Percentiles rank a stretch among this genome's conserved stretches.
phyloP scores from a whole-genome alignment of 2,888 invertebrate genomes.

The Lepidocyrtoides sp. region DNA sequence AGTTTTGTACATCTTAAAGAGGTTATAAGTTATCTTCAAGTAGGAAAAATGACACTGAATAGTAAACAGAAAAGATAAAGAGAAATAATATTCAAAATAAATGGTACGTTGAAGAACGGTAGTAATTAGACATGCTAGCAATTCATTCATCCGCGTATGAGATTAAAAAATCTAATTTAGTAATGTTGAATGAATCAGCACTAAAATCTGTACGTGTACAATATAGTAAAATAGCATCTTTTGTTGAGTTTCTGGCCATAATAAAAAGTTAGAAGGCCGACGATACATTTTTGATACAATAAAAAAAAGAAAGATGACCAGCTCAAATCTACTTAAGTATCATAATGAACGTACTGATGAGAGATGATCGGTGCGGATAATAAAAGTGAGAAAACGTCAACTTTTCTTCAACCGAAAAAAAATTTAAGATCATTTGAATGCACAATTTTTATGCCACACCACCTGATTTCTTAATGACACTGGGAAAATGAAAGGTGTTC shows the following conservation, averaged over 20 bases:
- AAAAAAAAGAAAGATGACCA: slow-evolving; percentile 15
- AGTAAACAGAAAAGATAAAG: background rate
- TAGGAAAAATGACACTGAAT: background rate
- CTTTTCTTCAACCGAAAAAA: background rate
- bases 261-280: background rate
- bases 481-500: background rate
- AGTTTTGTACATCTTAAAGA: slow-evolving; percentile 2
- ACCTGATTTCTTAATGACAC: background rate
- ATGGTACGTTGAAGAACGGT: slow-evolving; percentile 22
- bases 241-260: background rate
- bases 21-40: background rate
- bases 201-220: background rate
- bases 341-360: background rate
- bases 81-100: background rate
- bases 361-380: background rate
- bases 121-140: slow-evolving; percentile 30
- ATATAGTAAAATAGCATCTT: background rate
- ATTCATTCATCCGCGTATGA: background rate
- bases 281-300: background rate
- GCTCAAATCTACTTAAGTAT: background rate
- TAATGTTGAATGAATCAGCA: slow-evolving; percentile 30
- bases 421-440: slow-evolving; percentile 8
- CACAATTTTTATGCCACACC: background rate
- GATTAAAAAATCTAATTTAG: slow-evolving; percentile 5
- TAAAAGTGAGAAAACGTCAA: background rate